Evolutionary conservation across 2,113 vertebrate genomes (phyloP), one percentile per base, ranked within the genome.

Genomic region (Phrynosoma blainvillii): DNA sequence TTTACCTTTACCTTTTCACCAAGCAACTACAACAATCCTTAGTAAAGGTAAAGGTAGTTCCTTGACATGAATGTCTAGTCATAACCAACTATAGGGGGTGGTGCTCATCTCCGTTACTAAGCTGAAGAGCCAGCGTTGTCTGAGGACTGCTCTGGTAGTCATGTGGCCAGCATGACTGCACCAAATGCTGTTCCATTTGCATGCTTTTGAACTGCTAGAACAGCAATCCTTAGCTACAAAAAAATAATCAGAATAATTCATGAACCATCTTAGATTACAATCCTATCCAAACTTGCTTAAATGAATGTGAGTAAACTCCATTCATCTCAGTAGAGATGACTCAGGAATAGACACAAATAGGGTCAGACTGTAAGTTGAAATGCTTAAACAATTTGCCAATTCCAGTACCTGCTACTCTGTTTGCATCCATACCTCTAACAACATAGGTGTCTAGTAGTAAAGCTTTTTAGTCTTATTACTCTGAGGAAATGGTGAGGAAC

Each of bases 1-100:
- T 36, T 36, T 36, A 36, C 36, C 36, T 36, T 36, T 36, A 36
- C 36, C 36, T 36, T 36, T 36, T 36, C 36, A 56, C 18, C 65
- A 66, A 20, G 4, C 75, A 77, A 77, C 40, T 42, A 75, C 4
- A 3, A 40, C 74, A 47, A 90, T 74, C 73, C 62, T 91, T 87
- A 32, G 36, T 36, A 36, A 36, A 36, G 36, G 36, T 36, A 36
- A 36, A 36, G 36, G 36, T 36, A 36, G 36, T 36, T 36, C 36
- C 36, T 36, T 36, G 36, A 36, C 36, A 36, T 36, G 36, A 36
- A 36, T 36, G 36, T 36, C 36, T 36, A 36, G 2, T 36, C 36
- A 36, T 36, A 36, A 36, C 36, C 36, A 36, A 36, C 36, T 36
- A 2, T 36, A 36, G 36, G 36, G 36, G 36, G 2, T 36, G 36